Evolutionary conservation across 2,797 vertebrate species (phyloP), one percentile per base, ranked within the genome.

Genomic region (Steatocranus sp.): DNA sequence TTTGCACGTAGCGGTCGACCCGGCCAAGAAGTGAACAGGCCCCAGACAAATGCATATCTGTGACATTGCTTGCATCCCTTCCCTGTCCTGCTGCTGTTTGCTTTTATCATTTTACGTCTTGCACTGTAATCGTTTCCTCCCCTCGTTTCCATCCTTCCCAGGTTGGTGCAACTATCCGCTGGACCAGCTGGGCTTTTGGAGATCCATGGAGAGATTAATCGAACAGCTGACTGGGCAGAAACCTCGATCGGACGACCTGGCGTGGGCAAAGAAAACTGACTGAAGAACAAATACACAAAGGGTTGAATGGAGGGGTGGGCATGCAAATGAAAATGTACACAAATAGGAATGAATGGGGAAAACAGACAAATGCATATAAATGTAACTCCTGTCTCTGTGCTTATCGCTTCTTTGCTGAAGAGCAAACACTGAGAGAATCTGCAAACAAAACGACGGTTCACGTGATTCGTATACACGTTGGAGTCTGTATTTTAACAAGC

Each of bases 141-240:
- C 30, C 15, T 3, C 20, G 4, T 78, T n/a, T 83, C 7, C 36
- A 11, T 58, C 17, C 74, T 8, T 38, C 27, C 43, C 89, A 96
- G 96, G 96, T 49, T 96, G 96, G 96, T 94, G 96, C 63, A 96
- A 96, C 93, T 96, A 95, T 54, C 96, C 95, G 1, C 92, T 96
- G 87, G 95, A 96, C 90, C 93, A 83, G 80, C 82, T 97, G 80
- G 94, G 96, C 11, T 96, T 97, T 50, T 96, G 96, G 96, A 91
- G 95, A 43, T 81, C 82, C 76, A 91, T 95, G 93, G 96, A 97
- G 89, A 80, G 54, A 12, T 25, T 96, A 85, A 94, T 96, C n/a
- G 88, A 96, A 80, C 81, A 27, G 11, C 7, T 96, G 56, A 96
- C 95, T 0, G 96, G 96, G 25, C 91, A 92, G 53, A 95, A 84